A percentile compares a stretch with the other conserved stretches of the same genome.
These are phyloP conservation scores for Lathronympha strigana DNA, from an alignment of 2,888 invertebrate species.

Conservation along the genomic window DNA sequence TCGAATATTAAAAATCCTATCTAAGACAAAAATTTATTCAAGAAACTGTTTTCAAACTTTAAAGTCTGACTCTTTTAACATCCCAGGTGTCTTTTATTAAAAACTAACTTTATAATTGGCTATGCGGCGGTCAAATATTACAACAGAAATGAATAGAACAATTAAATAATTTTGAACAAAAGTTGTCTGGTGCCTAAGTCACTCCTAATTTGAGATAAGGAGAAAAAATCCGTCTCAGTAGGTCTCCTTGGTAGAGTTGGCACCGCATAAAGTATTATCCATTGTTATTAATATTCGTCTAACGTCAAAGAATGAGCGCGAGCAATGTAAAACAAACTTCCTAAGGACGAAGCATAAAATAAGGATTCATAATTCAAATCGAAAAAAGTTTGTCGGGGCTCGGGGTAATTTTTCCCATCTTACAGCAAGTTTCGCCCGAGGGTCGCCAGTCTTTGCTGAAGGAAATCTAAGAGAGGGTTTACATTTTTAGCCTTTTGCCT, in stretches of 20 bases:
- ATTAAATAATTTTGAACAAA: constrained; percentile 22
- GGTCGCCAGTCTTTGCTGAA: constrained; percentile 73
- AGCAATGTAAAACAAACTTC: constrained; percentile 77
- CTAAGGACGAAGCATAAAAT: constrained; percentile 76
- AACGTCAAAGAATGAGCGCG: constrained; percentile 67
- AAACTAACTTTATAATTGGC: constrained; percentile 62
- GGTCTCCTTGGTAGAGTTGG: constrained; percentile 25
- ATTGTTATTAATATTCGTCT: constrained; percentile 69
- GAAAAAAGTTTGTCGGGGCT: constrained; percentile 79
- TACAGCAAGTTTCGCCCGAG: constrained; percentile 77
- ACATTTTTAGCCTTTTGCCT: constrained; percentile 83
- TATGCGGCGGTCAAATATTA: constrained; percentile 41
- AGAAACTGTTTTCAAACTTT: constrained; percentile 70
- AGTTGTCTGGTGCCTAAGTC: constrained; percentile 12
- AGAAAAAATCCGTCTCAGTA: constrained; percentile 4
- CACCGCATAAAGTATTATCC: constrained; percentile 52
- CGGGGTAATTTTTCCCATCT: constrained; percentile 84
- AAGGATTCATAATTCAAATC: constrained; percentile 84
- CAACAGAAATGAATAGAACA: constrained; percentile 28
- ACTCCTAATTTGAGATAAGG: not conserved
- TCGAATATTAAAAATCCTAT: constrained; percentile 70
- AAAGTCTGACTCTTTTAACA: constrained; percentile 70
- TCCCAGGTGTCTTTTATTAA: constrained; percentile 60
- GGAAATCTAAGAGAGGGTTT: constrained; percentile 81
- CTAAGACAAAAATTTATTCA: constrained; percentile 72